phyloP scores from a whole-genome alignment of 2,888 invertebrate species.

The Iphiclides podalirius region DNA sequence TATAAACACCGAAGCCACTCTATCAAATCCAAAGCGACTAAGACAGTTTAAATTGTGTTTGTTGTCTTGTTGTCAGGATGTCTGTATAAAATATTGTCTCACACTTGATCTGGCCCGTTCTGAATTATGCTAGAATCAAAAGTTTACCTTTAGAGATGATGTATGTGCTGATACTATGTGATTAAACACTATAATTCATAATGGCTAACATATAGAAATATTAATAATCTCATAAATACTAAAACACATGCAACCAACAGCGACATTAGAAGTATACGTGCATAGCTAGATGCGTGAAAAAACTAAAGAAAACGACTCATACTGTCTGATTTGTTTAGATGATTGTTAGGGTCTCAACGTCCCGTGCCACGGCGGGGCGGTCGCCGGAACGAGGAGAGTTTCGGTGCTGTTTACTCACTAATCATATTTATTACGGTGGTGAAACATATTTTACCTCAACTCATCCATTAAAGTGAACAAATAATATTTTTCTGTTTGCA shows the following conservation, averaged over 20 bases:
- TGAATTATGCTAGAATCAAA: constrained; percentile 45
- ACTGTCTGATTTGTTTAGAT: constrained; percentile 53
- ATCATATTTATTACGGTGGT: constrained; percentile 59
- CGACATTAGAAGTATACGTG: constrained; percentile 73
- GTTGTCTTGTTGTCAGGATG: constrained; percentile 25
- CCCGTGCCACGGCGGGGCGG: constrained; percentile 42
- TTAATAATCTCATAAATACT: constrained; percentile 52
- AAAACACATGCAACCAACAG: constrained; percentile 72
- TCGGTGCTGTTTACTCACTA: constrained; percentile 56
- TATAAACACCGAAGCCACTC: constrained; percentile 44
- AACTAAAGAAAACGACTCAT: constrained; percentile 64
- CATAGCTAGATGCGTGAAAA: constrained; percentile 78
- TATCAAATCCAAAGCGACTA: constrained; percentile 53
- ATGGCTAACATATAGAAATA: constrained; percentile 70
- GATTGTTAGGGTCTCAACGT: constrained; percentile 44
- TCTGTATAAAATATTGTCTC: constrained; percentile 51
- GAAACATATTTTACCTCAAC: constrained; percentile 64
- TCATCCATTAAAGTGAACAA: constrained; percentile 68
- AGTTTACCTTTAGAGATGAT: constrained; percentile 69
- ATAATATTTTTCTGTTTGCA: constrained; percentile 65
- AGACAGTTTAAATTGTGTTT: constrained; percentile 30
- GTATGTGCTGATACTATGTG: constrained; percentile 77
- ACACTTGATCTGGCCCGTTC: constrained; percentile 65
- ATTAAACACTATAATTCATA: constrained; percentile 59
- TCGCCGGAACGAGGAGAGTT: constrained; percentile 44